phyloP scores from a whole-genome alignment of 2,888 invertebrate species.

The Nezara viridula region DNA sequence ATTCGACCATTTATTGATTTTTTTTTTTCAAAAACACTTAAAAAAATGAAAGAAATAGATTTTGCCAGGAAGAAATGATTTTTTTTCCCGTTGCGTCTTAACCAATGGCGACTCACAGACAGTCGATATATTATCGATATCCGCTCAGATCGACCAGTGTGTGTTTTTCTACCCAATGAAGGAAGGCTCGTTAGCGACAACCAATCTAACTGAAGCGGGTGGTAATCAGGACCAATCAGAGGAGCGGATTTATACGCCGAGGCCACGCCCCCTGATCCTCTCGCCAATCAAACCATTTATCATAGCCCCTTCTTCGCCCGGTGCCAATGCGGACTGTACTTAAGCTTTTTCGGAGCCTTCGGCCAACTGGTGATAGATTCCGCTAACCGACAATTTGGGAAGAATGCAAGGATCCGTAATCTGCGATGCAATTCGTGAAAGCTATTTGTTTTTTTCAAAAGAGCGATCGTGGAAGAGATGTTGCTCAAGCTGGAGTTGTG shows the following conservation, averaged over 20 bases:
- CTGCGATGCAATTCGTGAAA: background rate
- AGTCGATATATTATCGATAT: background rate
- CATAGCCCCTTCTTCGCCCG: background rate
- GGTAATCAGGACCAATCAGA: constrained; percentile 37
- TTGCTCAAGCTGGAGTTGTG: background rate
- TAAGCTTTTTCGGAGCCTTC: background rate
- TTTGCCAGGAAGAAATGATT: no score
- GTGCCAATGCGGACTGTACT: background rate
- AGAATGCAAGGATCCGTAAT: constrained; percentile 4
- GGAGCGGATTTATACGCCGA: constrained; percentile 26
- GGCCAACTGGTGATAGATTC: constrained; percentile 3
- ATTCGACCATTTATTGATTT: no score
- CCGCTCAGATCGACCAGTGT: background rate
- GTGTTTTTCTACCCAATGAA: constrained; percentile 15
- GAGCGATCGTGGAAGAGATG: background rate
- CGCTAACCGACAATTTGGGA: constrained; percentile 31
- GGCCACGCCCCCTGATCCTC: background rate
- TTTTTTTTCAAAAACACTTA: no score
- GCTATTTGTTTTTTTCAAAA: background rate
- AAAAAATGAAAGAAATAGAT: no score
- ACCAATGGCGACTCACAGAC: background rate
- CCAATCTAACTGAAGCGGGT: background rate
- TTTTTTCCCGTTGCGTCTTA: background rate
- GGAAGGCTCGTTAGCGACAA: background rate
- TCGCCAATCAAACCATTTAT: background rate